phyloP scores from a whole-genome alignment of 2,797 vertebrate genomes.

The Adelosebastes latens region DNA sequence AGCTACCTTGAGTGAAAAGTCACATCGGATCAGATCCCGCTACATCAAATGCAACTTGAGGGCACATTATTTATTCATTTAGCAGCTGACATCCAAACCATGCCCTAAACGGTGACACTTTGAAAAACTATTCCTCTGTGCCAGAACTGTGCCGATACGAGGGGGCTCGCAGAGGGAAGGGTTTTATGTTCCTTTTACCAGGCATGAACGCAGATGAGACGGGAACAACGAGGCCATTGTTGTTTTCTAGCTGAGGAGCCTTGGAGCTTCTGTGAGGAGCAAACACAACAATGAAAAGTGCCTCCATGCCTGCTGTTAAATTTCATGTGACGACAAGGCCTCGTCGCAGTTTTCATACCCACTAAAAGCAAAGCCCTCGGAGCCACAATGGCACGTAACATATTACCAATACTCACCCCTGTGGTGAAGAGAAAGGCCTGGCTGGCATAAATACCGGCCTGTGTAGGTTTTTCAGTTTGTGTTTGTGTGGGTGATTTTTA shows the following conservation, averaged over 20 bases:
- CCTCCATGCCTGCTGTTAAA: slow-evolving; percentile 59
- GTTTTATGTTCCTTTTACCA: slow-evolving; percentile 65
- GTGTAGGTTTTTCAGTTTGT: slow-evolving; percentile 16
- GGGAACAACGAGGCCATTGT: slow-evolving; percentile 65
- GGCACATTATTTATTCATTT: slow-evolving; percentile 81
- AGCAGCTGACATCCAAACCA: slow-evolving; percentile 76
- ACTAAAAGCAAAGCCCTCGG: slow-evolving; percentile 44
- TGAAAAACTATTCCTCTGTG: slow-evolving; percentile 76
- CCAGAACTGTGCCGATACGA: slow-evolving; percentile 54
- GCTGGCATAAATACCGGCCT: slow-evolving; percentile 23
- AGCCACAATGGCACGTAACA: slow-evolving; percentile 46
- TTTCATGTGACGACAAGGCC: slow-evolving; percentile 66
- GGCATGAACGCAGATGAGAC: slow-evolving; percentile 62
- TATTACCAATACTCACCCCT: slow-evolving; percentile 63
- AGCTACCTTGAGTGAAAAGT: slow-evolving; percentile 64
- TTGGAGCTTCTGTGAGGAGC: slow-evolving; percentile 52
- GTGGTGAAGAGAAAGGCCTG: slow-evolving; percentile 33
- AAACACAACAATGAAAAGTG: slow-evolving; percentile 59
- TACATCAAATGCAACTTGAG: slow-evolving; percentile 76
- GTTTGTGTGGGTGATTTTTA: slow-evolving; percentile 25
- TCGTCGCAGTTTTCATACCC: slow-evolving; percentile 40
- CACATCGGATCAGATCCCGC: slow-evolving; percentile 70
- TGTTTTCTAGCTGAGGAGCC: slow-evolving; percentile 63
- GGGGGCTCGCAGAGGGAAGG: slow-evolving; percentile 36
- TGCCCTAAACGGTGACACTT: slow-evolving; percentile 79